These are phyloP conservation scores for Apomyelois bistriatella DNA, from an alignment of 2,888 invertebrate genomes.

Conservation along the genomic window DNA sequence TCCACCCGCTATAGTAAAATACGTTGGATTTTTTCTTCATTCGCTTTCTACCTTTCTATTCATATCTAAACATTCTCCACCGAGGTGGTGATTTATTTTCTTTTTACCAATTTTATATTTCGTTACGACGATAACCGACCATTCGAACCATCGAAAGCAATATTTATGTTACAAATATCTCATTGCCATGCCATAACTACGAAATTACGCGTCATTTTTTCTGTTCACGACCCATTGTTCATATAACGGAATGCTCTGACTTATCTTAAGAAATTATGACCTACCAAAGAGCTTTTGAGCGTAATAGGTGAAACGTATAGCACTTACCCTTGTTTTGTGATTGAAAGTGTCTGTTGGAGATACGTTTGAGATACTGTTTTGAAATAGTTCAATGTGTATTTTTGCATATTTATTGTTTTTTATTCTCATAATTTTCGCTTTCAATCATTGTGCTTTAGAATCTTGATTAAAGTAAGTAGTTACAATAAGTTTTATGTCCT, in stretches of 20 bases:
- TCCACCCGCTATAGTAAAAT: no score
- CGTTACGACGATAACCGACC: constrained; percentile 24
- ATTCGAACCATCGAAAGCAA: constrained; percentile 33
- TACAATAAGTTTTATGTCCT: no score
- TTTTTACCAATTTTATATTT: constrained; percentile 36
- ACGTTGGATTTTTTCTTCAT: constrained; percentile 16
- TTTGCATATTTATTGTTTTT: background rate
- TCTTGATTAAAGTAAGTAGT: no score
- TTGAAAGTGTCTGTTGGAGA: constrained; percentile 32
- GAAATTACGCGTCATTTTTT: constrained; percentile 57
- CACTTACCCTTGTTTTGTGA: constrained; percentile 28
- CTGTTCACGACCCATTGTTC: constrained; percentile 54
- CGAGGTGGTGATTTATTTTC: constrained; percentile 33
- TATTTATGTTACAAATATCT: constrained; percentile 28
- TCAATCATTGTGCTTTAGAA: no score
- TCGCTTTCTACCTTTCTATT: constrained; percentile 34
- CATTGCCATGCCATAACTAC: constrained; percentile 17
- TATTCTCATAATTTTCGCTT: background rate
- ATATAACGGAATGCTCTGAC: constrained; percentile 39
- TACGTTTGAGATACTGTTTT: constrained; percentile 41
- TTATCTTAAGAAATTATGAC: constrained; percentile 61
- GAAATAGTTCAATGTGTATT: background rate
- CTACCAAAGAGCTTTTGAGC: constrained; percentile 36
- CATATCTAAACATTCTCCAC: constrained; percentile 32
- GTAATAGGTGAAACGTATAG: constrained; percentile 50